Conservation (phyloP, 2,797 vertebrate genomes). For the Glyptemys insculpta region DNA sequence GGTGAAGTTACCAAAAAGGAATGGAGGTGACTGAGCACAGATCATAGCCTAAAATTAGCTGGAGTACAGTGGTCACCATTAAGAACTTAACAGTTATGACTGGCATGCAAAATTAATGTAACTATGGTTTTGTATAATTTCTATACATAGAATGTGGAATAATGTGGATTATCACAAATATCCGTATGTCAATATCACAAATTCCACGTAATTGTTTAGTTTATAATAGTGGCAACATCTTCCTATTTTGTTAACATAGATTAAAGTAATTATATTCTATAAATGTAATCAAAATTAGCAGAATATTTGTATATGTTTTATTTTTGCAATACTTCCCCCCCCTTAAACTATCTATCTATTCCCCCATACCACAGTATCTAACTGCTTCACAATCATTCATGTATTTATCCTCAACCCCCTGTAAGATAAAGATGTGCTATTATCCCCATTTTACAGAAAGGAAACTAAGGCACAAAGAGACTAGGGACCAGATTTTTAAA, state of each 20-base stretch:
- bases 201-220: background rate
- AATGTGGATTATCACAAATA: background rate
- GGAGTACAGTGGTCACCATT: background rate
- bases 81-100: background rate
- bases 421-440: background rate
- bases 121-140: background rate
- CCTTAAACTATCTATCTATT: background rate
- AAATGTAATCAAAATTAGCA: background rate
- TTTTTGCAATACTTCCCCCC: background rate
- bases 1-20: background rate
- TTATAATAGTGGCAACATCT: background rate
- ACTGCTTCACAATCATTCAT: background rate
- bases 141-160: background rate
- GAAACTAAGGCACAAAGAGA: background rate
- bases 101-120: background rate
- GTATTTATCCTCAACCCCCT: background rate
- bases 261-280: background rate
- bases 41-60: background rate
- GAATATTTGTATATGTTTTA: background rate
- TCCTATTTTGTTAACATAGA: background rate
- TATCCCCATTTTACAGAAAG: background rate
- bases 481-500: background rate
- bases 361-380: background rate
- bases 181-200: background rate
- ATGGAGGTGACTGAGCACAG: background rate